These are phyloP conservation scores for Actinia tenebrosa DNA, from an alignment of 64 coral and sea anemone genomes.

Conservation along the genomic window DNA sequence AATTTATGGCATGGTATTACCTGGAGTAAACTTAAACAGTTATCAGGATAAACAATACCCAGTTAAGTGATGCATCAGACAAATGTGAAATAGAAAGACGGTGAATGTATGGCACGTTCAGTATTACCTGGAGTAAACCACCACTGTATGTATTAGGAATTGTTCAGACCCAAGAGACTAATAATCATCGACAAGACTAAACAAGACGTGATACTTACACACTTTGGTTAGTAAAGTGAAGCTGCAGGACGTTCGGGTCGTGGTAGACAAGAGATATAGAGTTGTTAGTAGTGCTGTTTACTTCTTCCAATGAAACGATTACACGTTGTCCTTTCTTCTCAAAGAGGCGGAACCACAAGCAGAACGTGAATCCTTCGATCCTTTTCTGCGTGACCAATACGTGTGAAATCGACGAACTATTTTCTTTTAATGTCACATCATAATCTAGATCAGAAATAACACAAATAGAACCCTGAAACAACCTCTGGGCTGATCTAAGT, in stretches of 20 bases:
- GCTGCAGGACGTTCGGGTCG: not conserved
- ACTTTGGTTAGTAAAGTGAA: not conserved
- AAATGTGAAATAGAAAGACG: too few species aligned
- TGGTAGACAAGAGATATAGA: not conserved
- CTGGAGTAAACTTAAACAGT: not conserved
- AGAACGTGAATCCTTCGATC: not conserved
- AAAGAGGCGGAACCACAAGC: not conserved
- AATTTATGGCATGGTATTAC: not conserved
- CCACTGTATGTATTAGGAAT: not conserved
- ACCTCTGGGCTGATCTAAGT: too few species aligned
- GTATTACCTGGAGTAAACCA: not conserved
- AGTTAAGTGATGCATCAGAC: too few species aligned
- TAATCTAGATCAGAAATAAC: not conserved
- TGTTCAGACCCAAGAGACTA: too few species aligned
- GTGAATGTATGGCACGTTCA: not conserved
- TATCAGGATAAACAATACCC: too few species aligned
- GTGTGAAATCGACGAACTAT: not conserved
- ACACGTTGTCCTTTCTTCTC: not conserved
- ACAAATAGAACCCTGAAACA: not conserved
- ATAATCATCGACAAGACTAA: not conserved
- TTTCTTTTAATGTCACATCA: not conserved
- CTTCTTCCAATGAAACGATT: not conserved
- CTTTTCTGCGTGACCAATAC: not conserved
- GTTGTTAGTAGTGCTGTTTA: not conserved
- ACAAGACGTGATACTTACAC: not conserved